Conservation (phyloP, 2,113 vertebrate genomes). For the Nesogale talazaci region DNA sequence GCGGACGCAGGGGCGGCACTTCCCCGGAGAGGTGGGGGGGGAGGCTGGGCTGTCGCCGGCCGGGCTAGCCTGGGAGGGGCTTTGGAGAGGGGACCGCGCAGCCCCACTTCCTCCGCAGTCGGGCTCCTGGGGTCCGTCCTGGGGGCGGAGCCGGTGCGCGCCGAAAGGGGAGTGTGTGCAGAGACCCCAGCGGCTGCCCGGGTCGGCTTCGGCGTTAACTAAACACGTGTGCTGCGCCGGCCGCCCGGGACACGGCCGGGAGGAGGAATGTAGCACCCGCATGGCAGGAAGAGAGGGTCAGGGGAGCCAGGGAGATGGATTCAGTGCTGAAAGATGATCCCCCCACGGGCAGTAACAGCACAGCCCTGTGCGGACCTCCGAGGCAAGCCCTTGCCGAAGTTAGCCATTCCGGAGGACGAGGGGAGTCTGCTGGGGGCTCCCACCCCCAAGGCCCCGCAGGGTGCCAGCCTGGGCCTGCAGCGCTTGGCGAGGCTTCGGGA, state of each 20-base stretch:
- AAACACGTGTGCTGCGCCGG: slow-evolving; percentile 20
- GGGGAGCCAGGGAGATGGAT: slow-evolving; percentile 36
- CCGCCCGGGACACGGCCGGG: neutral
- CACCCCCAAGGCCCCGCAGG: neutral
- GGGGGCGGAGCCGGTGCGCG: neutral
- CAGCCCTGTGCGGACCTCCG: neutral
- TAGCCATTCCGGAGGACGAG: neutral
- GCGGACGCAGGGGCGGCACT: neutral
- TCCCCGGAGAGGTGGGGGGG: neutral
- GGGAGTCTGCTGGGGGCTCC: neutral
- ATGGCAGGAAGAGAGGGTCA: slow-evolving; percentile 32
- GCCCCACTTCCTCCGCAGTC: slow-evolving; percentile 52
- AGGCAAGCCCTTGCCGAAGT: slow-evolving; percentile 1
- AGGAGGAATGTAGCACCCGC: slow-evolving; percentile 48
- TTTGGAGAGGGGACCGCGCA: neutral
- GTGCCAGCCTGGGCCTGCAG: neutral
- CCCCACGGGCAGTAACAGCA: neutral
- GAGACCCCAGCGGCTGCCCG: neutral
- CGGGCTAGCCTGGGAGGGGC: neutral
- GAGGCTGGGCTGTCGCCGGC: slow-evolving; percentile 7
- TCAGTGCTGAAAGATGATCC: slow-evolving; percentile 67
- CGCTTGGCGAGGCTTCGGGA: neutral
- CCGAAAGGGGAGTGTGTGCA: neutral
- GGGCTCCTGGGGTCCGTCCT: slow-evolving; percentile 15
- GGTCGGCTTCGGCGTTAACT: slow-evolving; percentile 13